phyloP scores from a whole-genome alignment of 2,797 vertebrate genomes.

The Cichlasoma orientale region DNA sequence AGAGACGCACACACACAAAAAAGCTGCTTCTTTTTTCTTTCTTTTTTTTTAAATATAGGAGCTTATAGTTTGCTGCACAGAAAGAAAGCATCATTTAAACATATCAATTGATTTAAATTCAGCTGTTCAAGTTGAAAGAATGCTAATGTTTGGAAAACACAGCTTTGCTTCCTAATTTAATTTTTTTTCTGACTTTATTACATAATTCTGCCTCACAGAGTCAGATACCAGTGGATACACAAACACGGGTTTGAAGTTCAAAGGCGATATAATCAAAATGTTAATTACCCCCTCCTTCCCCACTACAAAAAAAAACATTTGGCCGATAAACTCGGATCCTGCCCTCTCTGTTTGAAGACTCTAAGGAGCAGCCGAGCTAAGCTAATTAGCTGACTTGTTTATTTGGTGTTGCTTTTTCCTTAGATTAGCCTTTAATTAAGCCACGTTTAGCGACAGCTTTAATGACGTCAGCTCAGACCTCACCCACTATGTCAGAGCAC shows the following conservation, averaged over 20 bases:
- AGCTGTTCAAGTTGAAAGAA: background rate
- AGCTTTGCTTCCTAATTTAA: background rate
- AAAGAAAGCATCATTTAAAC: slow-evolving; percentile 4
- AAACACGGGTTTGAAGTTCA: background rate
- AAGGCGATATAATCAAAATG: background rate
- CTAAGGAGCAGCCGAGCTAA: background rate
- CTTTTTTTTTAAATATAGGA: background rate
- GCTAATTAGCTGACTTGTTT: slow-evolving; percentile 1
- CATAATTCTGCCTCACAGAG: background rate
- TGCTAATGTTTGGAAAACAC: background rate
- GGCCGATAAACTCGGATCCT: background rate
- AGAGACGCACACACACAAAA: slow-evolving; percentile 6
- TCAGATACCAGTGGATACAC: background rate
- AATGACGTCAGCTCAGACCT: background rate
- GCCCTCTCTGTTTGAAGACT: background rate
- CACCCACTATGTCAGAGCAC: background rate
- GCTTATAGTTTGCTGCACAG: slow-evolving; percentile 6
- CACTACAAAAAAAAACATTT: background rate
- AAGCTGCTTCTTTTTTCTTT: background rate
- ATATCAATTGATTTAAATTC: background rate
- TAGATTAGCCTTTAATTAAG: background rate
- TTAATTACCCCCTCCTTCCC: background rate
- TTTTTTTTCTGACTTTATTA: background rate
- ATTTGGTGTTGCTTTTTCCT: background rate
- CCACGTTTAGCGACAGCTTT: background rate